Evolutionary conservation across 1,140 invertebrate species (phyloP).

Genomic region (Pseudomyrmex sp.): DNA sequence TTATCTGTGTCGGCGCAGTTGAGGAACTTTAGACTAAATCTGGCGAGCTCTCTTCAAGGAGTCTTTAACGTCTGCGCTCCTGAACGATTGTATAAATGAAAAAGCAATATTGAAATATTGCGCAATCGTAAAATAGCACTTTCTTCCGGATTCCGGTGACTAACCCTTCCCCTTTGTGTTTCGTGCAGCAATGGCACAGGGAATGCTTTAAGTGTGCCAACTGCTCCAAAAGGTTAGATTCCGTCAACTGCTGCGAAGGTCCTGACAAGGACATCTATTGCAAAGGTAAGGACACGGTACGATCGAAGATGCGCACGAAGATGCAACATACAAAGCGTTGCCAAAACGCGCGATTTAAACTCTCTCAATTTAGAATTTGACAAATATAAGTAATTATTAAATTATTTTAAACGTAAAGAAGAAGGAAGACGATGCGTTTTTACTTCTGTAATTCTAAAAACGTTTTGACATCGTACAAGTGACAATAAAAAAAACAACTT

Average conservation of each 20-base stretch:
- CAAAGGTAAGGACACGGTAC: conserved; percentile 90
- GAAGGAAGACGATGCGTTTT: no score
- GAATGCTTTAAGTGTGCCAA: conserved; percentile 97
- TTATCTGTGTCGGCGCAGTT: background rate
- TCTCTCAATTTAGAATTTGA: background rate
- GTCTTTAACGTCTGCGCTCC: conserved; percentile 43
- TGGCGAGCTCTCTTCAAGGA: conserved; percentile 33
- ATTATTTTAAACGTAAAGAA: background rate
- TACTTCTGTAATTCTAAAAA: background rate
- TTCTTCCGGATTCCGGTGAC: conserved; percentile 76
- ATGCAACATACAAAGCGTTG: conserved; percentile 12
- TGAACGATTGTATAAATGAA: conserved; percentile 37
- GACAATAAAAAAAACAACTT: background rate
- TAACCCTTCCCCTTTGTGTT: conserved; percentile 82
- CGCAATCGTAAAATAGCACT: conserved; percentile 22
- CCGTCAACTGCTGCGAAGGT: conserved; percentile 97
- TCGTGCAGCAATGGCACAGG: conserved; percentile 91
- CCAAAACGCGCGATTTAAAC: background rate
- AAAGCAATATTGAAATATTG: conserved; percentile 12
- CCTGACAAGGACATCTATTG: conserved; percentile 99
- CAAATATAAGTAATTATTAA: background rate
- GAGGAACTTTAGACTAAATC: background rate
- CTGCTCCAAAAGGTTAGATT: conserved; percentile 98
- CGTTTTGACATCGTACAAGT: background rate
- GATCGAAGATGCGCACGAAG: background rate